Base-by-base conservation (phyloP, 2,113 vertebrate species). In the Lagopus muta region DNA sequence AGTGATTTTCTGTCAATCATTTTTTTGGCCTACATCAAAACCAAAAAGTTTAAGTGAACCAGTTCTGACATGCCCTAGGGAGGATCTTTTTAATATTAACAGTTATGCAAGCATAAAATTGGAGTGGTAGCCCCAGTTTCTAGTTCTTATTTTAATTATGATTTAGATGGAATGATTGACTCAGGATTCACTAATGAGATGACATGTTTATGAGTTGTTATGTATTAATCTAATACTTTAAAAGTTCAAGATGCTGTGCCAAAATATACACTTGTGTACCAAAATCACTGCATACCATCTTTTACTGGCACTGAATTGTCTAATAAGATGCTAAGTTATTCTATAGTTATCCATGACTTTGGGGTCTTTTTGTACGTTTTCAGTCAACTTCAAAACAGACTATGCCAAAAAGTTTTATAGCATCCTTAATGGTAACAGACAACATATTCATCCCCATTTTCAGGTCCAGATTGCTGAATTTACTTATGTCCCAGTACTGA, bases 401-500 rank as follows among this genome's bases (percentile, higher is more conserved):
- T 40, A 43, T 67, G 65, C 19, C 80, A 86, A 81, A 86, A 84
- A 55, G 12, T 7, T 75, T 70, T 84, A 3, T 67, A 45, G 0
- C 0, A 48, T 72, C 12, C 19, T 94, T 92, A 67, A 52, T n/a
- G 81, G 43, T 75, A 57, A 64, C 60, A 92, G 92, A 83, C 86
- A 86, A 61, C 8, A 81, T 38, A 47, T 67, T 94, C 60, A 71
- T 67, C 32, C 47, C 82, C 50, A 42, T 94, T 91, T 95, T 71
- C 80, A 69, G 65, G 61, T 84, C 32, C 70, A 67, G 64, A 32
- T 60, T 55, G 55, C 28, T 85, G 75, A 74, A 88, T 13, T 60
- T 84, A 52, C 4, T 2, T 64, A 66, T 38, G 45, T 75, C 66
- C 48, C 61, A 27, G 36, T 34, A 74, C 43, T 65, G 42, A 95